Base-by-base conservation (phyloP, 2,113 vertebrate species). In the Peromyscus leucopus region DNA sequence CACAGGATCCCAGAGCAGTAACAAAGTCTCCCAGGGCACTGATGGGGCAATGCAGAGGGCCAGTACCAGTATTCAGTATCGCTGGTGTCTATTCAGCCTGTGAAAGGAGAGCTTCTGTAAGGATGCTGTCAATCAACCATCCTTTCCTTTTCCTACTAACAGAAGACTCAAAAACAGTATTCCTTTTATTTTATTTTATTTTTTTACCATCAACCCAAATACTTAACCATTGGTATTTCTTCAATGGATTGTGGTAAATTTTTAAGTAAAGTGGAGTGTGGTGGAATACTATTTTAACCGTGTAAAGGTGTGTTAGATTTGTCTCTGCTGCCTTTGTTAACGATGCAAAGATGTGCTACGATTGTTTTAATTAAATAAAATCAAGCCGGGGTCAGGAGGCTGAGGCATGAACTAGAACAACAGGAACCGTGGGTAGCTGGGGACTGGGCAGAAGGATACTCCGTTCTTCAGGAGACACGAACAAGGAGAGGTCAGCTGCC, bases 141-240 rank as follows among this genome's bases (percentile, higher is more conserved):
- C 57, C 13, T 15, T 12, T 55, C 22, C 31, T 57, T 36, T 48
- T 78, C 0, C 15, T 83, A 36, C 94, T 94, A 71, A 89, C 57
- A 93, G 86, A 96, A 79, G 63, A 92, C 36, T 63, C 48, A 93
- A 79, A 36, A 80, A 7, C 28, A 51, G 19, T 24, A 69, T 86
- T 33, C 46, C 39, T 39, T 42, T 28, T 84, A 39, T 55, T 63
- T 48, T n/a, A n/a, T n/a, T n/a, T 48, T 7, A 48, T 48, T 48
- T 84, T 42, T 84, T 63, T 28, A 51, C 2, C 84, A 87, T 51
- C 63, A 15, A 48, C 46, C 4, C 46, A 33, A 69, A 69, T 36
- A 33, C 61, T 36, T 33, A 86, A 85, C 26, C 21, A 22, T 84
- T 93, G 24, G 3, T 36, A 63, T 90, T 55, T 91, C 61, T 82